Base-by-base conservation (phyloP, 2,113 vertebrate genomes). In the Haliaeetus leucogaster region DNA sequence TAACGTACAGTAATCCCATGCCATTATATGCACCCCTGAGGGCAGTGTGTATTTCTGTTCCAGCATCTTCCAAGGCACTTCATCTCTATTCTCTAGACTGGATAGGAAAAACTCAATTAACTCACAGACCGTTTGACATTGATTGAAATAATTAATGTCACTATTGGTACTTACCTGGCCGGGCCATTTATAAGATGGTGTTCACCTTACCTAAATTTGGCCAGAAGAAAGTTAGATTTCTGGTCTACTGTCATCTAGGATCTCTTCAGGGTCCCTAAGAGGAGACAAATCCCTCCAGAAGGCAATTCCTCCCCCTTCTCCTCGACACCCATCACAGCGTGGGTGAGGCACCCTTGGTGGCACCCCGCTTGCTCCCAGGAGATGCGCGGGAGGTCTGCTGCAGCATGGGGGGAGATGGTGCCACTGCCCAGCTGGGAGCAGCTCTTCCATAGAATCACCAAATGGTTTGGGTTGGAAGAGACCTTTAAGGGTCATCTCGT, bases 301-400 rank as follows among this genome's bases (percentile, higher is more conserved):
- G 2, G 3, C 29, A 32, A 29, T 26, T 52, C 43, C 42, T 50
- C 27, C 56, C 30, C 30, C 36, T 45, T 66, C 16, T 53, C 22
- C 13, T 15, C 0, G 0, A n/a, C 15, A 29, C 11, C 25, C 16
- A 13, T 1, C 4, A 1, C 32, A 3, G 12, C 0, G 2, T 13
- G 50, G 61, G 26, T 36, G 65, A 71, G 4, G 7, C 16, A 18
- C 1, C 23, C 29, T 9, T 11, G 13, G 3, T 27, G 20, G 61
- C 43, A 70, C 10, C 13, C 5, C 1, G 2, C 21, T 29, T 4
- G 9, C 10, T n/a, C 30, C 82, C 50, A 38, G 83, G 32, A 34
- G 58, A 26, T 48, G 82, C 8, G 55, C 40, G 1, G 30, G 32
- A 72, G 36, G 29, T 55, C 76, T 42, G 62, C 48, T 45, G 67